These are phyloP conservation scores for Plumapathes pennacea DNA, from an alignment of 92 coral and sea anemone genomes.

Conservation along the genomic window DNA sequence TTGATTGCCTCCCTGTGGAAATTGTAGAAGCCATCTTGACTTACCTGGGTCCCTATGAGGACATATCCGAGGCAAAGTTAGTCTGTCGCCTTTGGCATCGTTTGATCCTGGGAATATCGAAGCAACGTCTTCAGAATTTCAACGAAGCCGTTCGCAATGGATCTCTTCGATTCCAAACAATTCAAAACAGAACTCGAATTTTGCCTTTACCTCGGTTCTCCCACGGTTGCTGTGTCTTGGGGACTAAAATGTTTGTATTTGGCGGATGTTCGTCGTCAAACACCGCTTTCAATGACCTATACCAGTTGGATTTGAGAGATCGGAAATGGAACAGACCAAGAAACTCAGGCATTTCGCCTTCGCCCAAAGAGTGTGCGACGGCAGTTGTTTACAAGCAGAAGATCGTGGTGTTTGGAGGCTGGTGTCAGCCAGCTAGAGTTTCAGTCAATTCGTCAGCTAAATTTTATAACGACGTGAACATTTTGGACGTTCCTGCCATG, in stretches of 20 bases:
- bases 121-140: constrained; percentile 59
- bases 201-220: constrained; percentile 85
- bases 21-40: constrained; percentile 76
- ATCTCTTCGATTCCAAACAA: constrained; percentile 40
- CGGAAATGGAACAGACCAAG: constrained; percentile 72
- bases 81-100: constrained; percentile 90
- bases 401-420: constrained; percentile 85
- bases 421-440: constrained; percentile 88
- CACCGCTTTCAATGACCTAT: constrained; percentile 90
- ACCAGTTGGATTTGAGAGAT: constrained; percentile 68
- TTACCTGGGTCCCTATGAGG: constrained; percentile 77
- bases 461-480: constrained; percentile 77
- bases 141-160: constrained; percentile 77
- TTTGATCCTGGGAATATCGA: constrained; percentile 62
- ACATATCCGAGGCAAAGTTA: constrained; percentile 66
- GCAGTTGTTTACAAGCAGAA: constrained; percentile 58
- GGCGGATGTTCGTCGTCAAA: constrained; percentile 96
- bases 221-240: constrained; percentile 80
- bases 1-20: constrained; percentile 75
- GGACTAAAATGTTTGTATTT: constrained; percentile 76
- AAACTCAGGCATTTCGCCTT: constrained; percentile 72
- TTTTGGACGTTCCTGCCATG: constrained; percentile 43
- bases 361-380: constrained; percentile 92
- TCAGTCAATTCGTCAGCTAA: constrained; percentile 70
- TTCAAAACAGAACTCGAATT: constrained; percentile 55